These are phyloP conservation scores for Bothrops jararaca DNA, from an alignment of 2,113 vertebrate genomes.

Conservation along the genomic window DNA sequence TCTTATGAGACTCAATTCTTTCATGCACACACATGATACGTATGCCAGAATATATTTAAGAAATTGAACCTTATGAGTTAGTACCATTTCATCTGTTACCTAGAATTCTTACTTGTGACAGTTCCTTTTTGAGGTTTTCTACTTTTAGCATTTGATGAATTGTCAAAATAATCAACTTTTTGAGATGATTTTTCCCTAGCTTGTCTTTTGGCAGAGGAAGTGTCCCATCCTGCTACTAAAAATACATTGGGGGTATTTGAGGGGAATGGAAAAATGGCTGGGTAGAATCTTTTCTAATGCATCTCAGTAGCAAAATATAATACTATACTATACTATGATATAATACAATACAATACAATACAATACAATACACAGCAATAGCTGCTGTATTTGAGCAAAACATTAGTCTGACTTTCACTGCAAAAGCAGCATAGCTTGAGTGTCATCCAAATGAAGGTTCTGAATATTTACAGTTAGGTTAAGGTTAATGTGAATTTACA, in stretches of 20 bases:
- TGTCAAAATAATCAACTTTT: conserved; percentile 6
- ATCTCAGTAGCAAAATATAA: neutral
- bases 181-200: neutral
- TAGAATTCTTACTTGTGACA: neutral
- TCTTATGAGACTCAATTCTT: neutral
- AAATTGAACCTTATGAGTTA: neutral
- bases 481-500: neutral
- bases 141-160: conserved; percentile 1
- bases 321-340: neutral
- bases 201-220: neutral
- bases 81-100: neutral
- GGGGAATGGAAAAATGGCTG: neutral
- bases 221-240: conserved; percentile 9
- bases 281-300: neutral
- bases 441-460: neutral
- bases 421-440: neutral
- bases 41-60: neutral
- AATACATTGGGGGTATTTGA: neutral
- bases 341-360: neutral
- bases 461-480: neutral
- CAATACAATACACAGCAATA: neutral
- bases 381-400: neutral
- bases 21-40: neutral
- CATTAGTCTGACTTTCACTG: neutral
- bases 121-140: neutral